Evolutionary conservation across 2,888 invertebrate species (phyloP).

Genomic region (Cryptocheilus praepositus): DNA sequence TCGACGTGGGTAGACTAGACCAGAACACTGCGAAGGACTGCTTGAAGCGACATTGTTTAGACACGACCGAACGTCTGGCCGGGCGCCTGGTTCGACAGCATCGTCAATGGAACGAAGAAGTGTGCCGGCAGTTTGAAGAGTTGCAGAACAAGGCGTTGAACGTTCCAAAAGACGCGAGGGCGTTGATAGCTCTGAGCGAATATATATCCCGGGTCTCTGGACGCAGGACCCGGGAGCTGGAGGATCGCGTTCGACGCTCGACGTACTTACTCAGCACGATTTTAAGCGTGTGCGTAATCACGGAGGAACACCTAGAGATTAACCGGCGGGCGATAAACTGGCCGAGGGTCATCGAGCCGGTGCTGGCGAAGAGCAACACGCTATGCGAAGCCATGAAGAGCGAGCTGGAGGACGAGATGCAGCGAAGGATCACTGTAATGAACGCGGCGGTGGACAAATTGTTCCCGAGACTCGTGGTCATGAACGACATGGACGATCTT

Average conservation of each 20-base stretch:
- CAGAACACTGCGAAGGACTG: constrained; percentile 57
- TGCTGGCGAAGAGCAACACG: constrained; percentile 76
- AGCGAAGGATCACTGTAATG: constrained; percentile 75
- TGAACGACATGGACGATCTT: constrained; percentile 78
- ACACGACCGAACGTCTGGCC: constrained; percentile 55
- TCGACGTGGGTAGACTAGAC: constrained; percentile 59
- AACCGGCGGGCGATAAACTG: constrained; percentile 77
- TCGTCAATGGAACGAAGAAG: constrained; percentile 60
- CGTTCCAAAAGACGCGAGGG: constrained; percentile 76
- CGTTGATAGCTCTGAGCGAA: constrained; percentile 77
- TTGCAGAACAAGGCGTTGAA: constrained; percentile 74
- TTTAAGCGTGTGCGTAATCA: constrained; percentile 75
- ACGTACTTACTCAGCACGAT: constrained; percentile 69
- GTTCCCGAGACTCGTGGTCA: constrained; percentile 75
- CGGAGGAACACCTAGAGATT: constrained; percentile 75
- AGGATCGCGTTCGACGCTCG: constrained; percentile 72
- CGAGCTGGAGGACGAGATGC: constrained; percentile 77
- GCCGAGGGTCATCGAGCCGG: constrained; percentile 76
- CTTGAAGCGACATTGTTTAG: constrained; percentile 53
- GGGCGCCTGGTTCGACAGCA: constrained; percentile 58
- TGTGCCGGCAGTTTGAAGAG: constrained; percentile 75
- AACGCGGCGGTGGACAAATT: constrained; percentile 76
- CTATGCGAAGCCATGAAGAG: constrained; percentile 77
- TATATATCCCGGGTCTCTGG: constrained; percentile 76
- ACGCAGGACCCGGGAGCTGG: constrained; percentile 73